Evolutionary conservation across 2,113 vertebrate genomes (phyloP), one percentile per base, ranked within the genome.

Genomic region (Tachysurus vachellii): DNA sequence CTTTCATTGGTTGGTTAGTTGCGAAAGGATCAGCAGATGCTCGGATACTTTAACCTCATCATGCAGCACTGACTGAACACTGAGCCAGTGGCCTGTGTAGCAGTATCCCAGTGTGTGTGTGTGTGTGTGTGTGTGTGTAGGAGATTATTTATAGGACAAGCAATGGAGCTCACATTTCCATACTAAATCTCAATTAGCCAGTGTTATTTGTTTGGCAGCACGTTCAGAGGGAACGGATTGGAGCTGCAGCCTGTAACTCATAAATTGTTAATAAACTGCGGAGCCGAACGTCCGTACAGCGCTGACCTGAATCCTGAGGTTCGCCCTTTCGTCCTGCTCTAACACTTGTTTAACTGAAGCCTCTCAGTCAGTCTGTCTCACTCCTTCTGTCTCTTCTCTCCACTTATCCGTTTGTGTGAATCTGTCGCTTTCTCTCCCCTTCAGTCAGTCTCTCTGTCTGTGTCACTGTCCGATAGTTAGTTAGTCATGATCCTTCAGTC

Each of bases 221-320:
- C 17, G 84, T 86, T 91, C 86, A 80, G 90, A 93, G 87, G 42
- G 83, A 92, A 92, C 90, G 93, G 91, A 92, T 88, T 88, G 88
- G 88, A 89, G 92, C 91, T 88, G 88, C 88, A 92, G 91, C 92
- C 91, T 89, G 92, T 92, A 92, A 91, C 79, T 94, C 90, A 92
- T 95, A 94, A 95, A 95, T 95, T 94, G 90, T 94, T 96, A 95
- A 96, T 95, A 93, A 93, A 94, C 93, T 94, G 94, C 93, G 95
- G 91, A 94, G 94, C 93, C 93, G 94, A 93, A 93, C 93, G 93
- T 95, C 95, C 71, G 92, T 92, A 92, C 91, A 26, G 91, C 88
- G 84, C 91, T 92, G 93, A 95, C 94, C 94, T 94, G 93, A 89
- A 95, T 94, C 89, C 92, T 90, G 88, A 8, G 9, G 47, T 9